Base-by-base conservation (phyloP, 2,797 vertebrate genomes). In the Halcyon badia region DNA sequence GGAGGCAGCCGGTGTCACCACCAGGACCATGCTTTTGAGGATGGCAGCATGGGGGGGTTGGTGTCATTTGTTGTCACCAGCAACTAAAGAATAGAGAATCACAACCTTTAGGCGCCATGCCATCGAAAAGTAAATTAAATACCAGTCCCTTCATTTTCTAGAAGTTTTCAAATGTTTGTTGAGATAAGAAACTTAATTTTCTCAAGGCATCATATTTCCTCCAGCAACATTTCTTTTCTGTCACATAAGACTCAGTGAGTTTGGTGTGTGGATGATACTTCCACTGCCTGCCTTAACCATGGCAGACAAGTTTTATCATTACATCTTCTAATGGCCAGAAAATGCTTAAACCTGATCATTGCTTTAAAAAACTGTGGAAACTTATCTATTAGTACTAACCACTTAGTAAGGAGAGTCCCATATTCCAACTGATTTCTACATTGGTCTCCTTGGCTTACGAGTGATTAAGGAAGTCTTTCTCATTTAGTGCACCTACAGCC, bases 141-240 rank as follows among this genome's bases (percentile, higher is more conserved):
- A 41, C 0, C 0, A 2, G 3, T 6, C 17, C 8, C 1, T 73
- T 58, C 37, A 20, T 57, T 79, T 28, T 71, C 30, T 31, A 65
- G 20, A 35, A 7, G 2, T 35, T 72, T 82, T 79, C n/a, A 49
- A 69, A 41, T 25, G 18, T 46, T 41, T 79, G 7, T 64, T 61
- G 57, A 78, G 71, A 68, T 16, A 72, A 83, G 44, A 52, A 60
- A 6, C 11, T 25, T 69, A 1, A 13, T 86, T 82, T 65, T 65
- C 41, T 49, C 30, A 83, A 62, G 39, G 8, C n/a, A 17, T 35
- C 15, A 5, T 71, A 11, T 88, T 73, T 70, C 33, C 26, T 51
- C 26, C 41, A 46, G 7, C 6, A 24, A 10, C 1, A 17, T 31
- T 85, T 91, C 11, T 82, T 61, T 80, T 66, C 48, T 61, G 0